Conservation (phyloP, 2,888 invertebrate genomes). For the Aspidiotus rigidus region DNA sequence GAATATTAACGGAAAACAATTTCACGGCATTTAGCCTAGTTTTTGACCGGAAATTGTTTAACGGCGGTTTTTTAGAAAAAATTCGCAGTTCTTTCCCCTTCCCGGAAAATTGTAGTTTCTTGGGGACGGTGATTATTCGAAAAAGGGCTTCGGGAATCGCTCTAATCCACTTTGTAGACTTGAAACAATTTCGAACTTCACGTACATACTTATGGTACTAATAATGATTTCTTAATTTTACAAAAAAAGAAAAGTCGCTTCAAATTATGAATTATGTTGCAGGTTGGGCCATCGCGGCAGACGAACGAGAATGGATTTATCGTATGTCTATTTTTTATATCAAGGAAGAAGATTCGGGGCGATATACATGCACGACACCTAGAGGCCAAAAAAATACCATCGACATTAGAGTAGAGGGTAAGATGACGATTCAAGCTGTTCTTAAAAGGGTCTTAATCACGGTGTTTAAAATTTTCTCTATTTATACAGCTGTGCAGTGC, state of each 20-base stretch:
- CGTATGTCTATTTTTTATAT: slow-evolving; percentile 71
- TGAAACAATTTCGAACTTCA: no score
- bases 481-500: slow-evolving; percentile 52
- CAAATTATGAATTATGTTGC: slow-evolving; percentile 39
- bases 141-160: no score
- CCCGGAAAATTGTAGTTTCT: no score
- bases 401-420: slow-evolving; percentile 66
- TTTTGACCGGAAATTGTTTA: no score
- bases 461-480: neutral
- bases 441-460: neutral
- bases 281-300: slow-evolving; percentile 65
- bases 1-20: no score
- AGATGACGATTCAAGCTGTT: slow-evolving; percentile 42
- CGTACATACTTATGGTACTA: no score
- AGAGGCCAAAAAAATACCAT: slow-evolving; percentile 69
- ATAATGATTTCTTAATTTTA: neutral
- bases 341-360: slow-evolving; percentile 65
- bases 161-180: no score
- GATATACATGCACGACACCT: slow-evolving; percentile 75
- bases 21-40: no score
- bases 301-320: slow-evolving; percentile 71
- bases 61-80: no score
- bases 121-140: no score
- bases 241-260: neutral
- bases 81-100: no score